Evolutionary conservation across 2,888 invertebrate species (phyloP).

Genomic region (Tetropium fuscum): DNA sequence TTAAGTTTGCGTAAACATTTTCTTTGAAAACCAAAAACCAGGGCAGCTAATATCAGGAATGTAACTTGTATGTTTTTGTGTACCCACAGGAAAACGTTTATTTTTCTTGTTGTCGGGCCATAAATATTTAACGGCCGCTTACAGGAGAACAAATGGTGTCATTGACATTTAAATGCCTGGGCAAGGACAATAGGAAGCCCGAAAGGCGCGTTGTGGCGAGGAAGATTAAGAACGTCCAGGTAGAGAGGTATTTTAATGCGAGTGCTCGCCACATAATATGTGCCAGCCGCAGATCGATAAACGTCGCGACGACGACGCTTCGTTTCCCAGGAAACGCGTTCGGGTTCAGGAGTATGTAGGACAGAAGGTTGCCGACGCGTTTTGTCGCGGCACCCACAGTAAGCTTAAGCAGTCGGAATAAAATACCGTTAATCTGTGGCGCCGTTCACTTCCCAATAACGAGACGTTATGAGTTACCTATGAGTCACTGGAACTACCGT

Average conservation of each 20-base stretch:
- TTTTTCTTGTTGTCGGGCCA: conserved; percentile 1
- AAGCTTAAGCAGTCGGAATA: too few species aligned
- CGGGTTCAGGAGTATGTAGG: not conserved
- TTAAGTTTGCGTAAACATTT: too few species aligned
- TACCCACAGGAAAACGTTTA: not conserved
- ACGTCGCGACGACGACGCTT: conserved; percentile 41
- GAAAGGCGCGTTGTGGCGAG: conserved; percentile 8
- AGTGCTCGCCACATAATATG: conserved; percentile 24
- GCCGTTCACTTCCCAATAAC: too few species aligned
- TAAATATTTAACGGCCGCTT: conserved; percentile 1
- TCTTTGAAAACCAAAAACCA: too few species aligned
- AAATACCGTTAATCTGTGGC: too few species aligned
- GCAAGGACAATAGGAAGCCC: conserved; percentile 8
- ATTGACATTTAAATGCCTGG: conserved; percentile 11
- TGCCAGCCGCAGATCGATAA: conserved; percentile 37
- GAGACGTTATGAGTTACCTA: too few species aligned
- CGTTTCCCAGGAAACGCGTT: conserved; percentile 43
- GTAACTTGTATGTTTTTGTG: too few species aligned
- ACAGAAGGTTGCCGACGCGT: not conserved
- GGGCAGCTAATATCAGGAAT: too few species aligned
- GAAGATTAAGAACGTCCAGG: conserved; percentile 13
- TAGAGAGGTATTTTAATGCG: conserved; percentile 11
- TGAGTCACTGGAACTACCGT: too few species aligned
- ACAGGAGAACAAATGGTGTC: conserved; percentile 7
- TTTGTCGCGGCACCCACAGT: too few species aligned